phyloP scores from a whole-genome alignment of 2,113 vertebrate genomes.

The Rousettus leschenaultii region DNA sequence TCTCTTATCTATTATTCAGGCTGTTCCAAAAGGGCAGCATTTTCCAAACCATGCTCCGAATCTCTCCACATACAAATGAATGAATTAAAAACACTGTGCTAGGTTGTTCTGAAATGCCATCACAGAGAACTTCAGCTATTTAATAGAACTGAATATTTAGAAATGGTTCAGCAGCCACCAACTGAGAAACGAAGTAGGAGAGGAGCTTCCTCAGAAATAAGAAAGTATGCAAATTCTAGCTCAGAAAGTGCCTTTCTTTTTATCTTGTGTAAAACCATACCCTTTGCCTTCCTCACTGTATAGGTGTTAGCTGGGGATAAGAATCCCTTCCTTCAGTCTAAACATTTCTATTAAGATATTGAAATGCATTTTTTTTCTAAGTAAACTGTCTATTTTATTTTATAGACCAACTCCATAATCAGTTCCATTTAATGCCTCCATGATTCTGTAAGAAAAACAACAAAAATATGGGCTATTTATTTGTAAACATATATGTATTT shows the following conservation, averaged over 20 bases:
- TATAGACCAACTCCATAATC: not conserved
- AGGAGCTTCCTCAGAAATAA: not conserved
- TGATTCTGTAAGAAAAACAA: constrained; percentile 49
- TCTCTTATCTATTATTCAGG: not conserved
- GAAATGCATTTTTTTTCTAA: not conserved
- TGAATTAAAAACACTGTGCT: not conserved
- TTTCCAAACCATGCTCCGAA: not conserved
- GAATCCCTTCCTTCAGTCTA: not conserved
- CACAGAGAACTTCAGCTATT: not conserved
- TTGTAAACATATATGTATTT: constrained; percentile 63
- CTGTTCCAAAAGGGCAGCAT: not conserved
- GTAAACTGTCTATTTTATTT: not conserved
- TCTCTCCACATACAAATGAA: not conserved
- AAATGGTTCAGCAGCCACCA: not conserved
- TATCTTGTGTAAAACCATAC: not conserved
- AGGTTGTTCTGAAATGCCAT: not conserved
- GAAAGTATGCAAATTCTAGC: not conserved
- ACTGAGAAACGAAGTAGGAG: not conserved
- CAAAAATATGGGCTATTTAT: constrained; percentile 12
- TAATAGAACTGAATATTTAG: not conserved
- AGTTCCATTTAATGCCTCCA: constrained; percentile 50
- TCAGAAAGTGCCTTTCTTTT: not conserved
- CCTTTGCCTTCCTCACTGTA: not conserved
- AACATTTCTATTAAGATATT: not conserved
- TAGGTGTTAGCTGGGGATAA: not conserved